Percentiles rank a stretch among this genome's conserved stretches.
Evolutionary conservation across 2,797 vertebrate genomes (phyloP).

Genomic region (Zenarchopterus dispar): DNA sequence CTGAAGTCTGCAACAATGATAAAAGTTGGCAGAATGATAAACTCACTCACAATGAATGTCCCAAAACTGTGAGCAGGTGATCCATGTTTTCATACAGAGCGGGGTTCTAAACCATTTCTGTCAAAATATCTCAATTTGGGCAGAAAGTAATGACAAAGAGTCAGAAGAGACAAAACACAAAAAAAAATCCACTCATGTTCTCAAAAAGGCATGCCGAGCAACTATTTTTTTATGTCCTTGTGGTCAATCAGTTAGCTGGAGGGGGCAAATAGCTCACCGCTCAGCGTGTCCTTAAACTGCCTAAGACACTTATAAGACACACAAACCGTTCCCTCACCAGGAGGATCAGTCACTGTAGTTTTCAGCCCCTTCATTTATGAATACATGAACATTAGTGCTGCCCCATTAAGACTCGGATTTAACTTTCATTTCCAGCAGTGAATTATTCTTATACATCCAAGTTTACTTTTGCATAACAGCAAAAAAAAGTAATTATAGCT

Average conservation of each 20-base stretch:
- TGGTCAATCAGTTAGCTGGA: constrained; percentile 52
- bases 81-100: not conserved
- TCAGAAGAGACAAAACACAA: not conserved
- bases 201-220: not conserved
- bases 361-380: constrained; percentile 45
- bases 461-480: constrained; percentile 40
- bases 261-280: constrained; percentile 54
- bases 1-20: no score
- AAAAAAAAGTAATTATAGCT: constrained; percentile 51
- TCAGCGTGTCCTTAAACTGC: constrained; percentile 71
- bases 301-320: constrained; percentile 21
- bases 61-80: not conserved
- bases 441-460: constrained; percentile 60
- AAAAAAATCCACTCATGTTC: not conserved
- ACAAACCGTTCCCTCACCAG: constrained; percentile 12
- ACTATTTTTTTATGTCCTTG: constrained; percentile 37
- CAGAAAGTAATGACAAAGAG: no score
- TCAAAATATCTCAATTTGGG: not conserved
- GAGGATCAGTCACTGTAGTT: constrained; percentile 26
- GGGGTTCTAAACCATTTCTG: not conserved
- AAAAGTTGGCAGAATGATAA: no score
- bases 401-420: constrained; percentile 45
- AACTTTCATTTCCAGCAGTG: constrained; percentile 41
- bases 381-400: constrained; percentile 49
- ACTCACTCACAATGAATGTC: not conserved